Conservation (phyloP, 1,140 invertebrate species). For the Bradysia coprophila region DNA sequence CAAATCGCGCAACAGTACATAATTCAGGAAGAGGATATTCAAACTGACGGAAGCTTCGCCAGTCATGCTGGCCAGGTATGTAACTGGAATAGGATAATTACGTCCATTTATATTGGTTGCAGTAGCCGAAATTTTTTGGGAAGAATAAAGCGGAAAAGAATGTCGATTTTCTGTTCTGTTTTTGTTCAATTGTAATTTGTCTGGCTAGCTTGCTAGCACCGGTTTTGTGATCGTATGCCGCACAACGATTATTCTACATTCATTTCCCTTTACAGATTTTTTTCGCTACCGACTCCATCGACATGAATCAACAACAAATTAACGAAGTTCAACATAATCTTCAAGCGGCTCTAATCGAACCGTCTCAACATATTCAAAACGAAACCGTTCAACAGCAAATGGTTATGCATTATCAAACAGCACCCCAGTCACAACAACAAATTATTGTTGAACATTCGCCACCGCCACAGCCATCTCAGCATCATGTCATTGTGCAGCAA, state of each 20-base stretch:
- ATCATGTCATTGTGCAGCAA: slow-evolving; percentile 26
- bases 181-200: not conserved
- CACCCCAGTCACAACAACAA: slow-evolving; percentile 9
- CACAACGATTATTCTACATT: slow-evolving; percentile 12
- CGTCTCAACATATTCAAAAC: slow-evolving; percentile 11
- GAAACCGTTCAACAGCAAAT: slow-evolving; percentile 6
- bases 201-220: not conserved
- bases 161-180: not conserved
- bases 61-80: not conserved
- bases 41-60: not conserved
- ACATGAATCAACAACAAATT: slow-evolving; percentile 4
- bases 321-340: slow-evolving; percentile 5
- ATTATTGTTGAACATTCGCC: slow-evolving; percentile 18
- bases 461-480: slow-evolving; percentile 20
- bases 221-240: not conserved
- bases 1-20: not conserved
- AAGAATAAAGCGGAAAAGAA: not conserved
- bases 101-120: not conserved
- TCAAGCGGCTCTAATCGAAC: slow-evolving; percentile 5
- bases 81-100: not conserved
- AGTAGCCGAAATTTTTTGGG: not conserved
- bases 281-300: slow-evolving; percentile 3
- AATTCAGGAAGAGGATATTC: not conserved
- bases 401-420: slow-evolving; percentile 9
- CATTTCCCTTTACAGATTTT: no score